Base-by-base conservation (phyloP, 2,888 invertebrate genomes). In the Scrobipalpa atriplicella region DNA sequence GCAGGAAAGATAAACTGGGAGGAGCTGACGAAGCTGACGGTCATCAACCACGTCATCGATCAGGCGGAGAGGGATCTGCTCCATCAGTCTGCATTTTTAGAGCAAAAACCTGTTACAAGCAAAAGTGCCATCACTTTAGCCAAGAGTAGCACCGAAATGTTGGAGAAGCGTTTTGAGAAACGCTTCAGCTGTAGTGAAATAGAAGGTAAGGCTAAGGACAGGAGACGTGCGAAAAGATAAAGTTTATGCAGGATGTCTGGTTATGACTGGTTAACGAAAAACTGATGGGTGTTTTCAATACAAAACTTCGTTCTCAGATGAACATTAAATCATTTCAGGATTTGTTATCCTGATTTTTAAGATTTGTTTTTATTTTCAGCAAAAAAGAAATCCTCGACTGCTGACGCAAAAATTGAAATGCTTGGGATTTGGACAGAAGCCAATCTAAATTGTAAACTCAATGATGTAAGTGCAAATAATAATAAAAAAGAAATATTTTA, bases 361-460 rank as follows among this genome's bases (percentile, higher is more conserved):
- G 29, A 5, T 29, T 29, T 29, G 29, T 39, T 41, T 16, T 6
- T 64, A 39, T 62, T 62, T 38, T 21, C 18, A 62, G 18, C 16
- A n/a, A 41, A 62, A n/a, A 36, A 0, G 1, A 29, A 21, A 21
- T 82, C 85, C 11, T 68, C 86, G 16, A 83, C 83, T 21, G 80
- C 84, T 18, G 89, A 90, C 73, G 85, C 85, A 2, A 84, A 80
- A 66, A 88, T 92, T 8, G 91, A 92, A 79, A 91, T 92, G 92
- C 84, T 92, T 38, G 92, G 92, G 47, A 83, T 90, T 19, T 92
- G 92, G 92, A 92, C 92, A 2, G 92, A 92, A 78, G 89, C 92
- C 1, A 92, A 92, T 77, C 75, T 93, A 21, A 93, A 93, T 75
- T 91, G 92, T 70, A 93, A 93, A 83, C 79, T 93, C 47, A 93